Conservation (phyloP, 2,797 vertebrate genomes). For the Atherinosoma microstoma region DNA sequence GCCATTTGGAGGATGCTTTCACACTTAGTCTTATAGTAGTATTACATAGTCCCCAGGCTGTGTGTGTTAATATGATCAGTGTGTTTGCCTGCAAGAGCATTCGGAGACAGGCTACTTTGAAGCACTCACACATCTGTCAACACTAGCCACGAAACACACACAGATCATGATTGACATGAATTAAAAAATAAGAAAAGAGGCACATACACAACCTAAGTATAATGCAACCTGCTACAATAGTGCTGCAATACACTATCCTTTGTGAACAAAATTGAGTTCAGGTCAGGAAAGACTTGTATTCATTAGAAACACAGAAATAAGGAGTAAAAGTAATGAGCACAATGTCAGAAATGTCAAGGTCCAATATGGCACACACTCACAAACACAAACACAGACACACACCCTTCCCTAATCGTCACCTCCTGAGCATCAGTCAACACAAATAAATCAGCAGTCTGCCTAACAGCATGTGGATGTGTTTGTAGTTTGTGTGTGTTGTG, state of each 20-base stretch:
- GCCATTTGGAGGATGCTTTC: slow-evolving; percentile 73
- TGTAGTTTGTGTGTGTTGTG: slow-evolving; percentile 24
- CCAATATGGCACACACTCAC: slow-evolving; percentile 19
- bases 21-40: slow-evolving; percentile 72
- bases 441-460: slow-evolving; percentile 73
- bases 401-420: slow-evolving; percentile 61
- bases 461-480: slow-evolving; percentile 44
- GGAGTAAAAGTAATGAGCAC: slow-evolving; percentile 10
- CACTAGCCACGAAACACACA: slow-evolving; percentile 28
- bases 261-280: slow-evolving; percentile 3
- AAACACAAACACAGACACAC: slow-evolving; percentile 22
- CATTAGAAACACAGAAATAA: slow-evolving; percentile 34
- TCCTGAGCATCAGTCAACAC: slow-evolving; percentile 78
- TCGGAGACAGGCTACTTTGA: slow-evolving; percentile 42
- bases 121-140: slow-evolving; percentile 56
- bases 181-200: slow-evolving; percentile 24
- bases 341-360: slow-evolving; percentile 15
- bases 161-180: slow-evolving; percentile 26
- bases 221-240: not conserved
- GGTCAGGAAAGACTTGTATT: slow-evolving; percentile 19
- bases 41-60: slow-evolving; percentile 62
- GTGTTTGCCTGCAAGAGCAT: slow-evolving; percentile 48
- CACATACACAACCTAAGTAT: slow-evolving; percentile 1
- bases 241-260: slow-evolving; percentile 6
- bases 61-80: slow-evolving; percentile 63